A percentile compares a stretch with the other conserved stretches of the same genome.
These are phyloP conservation scores for Drosophila ironensis DNA, from an alignment of 1,140 invertebrate species.

Conservation along the genomic window DNA sequence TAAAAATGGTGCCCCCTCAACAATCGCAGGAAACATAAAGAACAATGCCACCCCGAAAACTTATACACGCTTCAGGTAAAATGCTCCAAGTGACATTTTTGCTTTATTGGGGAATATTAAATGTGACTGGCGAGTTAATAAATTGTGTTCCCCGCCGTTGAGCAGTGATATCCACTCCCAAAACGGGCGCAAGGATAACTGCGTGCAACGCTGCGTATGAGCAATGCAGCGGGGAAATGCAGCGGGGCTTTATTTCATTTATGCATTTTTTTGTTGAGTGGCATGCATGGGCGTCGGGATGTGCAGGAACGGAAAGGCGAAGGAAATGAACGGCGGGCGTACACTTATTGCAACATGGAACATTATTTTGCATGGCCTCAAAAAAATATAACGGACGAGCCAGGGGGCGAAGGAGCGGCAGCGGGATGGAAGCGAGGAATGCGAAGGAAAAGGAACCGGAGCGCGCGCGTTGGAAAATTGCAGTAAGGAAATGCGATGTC, in stretches of 20 bases:
- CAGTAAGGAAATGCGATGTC: slow-evolving; percentile 75
- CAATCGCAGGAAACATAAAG: too few species aligned
- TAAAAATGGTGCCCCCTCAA: too few species aligned
- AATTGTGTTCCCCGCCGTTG: slow-evolving; percentile 44
- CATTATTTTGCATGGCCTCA: slow-evolving; percentile 79
- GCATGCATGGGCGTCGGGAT: slow-evolving; percentile 28
- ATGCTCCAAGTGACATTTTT: too few species aligned
- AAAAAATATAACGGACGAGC: slow-evolving; percentile 57
- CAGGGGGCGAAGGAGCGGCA: slow-evolving; percentile 4
- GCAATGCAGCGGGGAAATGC: slow-evolving; percentile 42
- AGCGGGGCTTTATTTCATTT: slow-evolving; percentile 36
- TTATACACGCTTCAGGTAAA: too few species aligned
- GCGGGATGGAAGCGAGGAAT: slow-evolving; percentile 10
- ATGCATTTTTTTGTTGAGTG: slow-evolving; percentile 35
- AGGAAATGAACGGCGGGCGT: slow-evolving; percentile 34
- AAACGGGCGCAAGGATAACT: slow-evolving; percentile 74
- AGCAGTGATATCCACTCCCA: slow-evolving; percentile 8
- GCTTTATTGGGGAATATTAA: slow-evolving; percentile 24
- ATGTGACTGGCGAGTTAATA: slow-evolving; percentile 30
- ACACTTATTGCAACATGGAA: slow-evolving; percentile 81
- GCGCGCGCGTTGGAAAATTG: slow-evolving; percentile 66
- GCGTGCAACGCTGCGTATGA: slow-evolving; percentile 71
- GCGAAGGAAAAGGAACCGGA: slow-evolving; percentile 29
- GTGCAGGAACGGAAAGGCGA: slow-evolving; percentile 15
- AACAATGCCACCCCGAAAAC: too few species aligned